Conservation (phyloP, 2,797 vertebrate species). For the Gymnodraco acuticeps region DNA sequence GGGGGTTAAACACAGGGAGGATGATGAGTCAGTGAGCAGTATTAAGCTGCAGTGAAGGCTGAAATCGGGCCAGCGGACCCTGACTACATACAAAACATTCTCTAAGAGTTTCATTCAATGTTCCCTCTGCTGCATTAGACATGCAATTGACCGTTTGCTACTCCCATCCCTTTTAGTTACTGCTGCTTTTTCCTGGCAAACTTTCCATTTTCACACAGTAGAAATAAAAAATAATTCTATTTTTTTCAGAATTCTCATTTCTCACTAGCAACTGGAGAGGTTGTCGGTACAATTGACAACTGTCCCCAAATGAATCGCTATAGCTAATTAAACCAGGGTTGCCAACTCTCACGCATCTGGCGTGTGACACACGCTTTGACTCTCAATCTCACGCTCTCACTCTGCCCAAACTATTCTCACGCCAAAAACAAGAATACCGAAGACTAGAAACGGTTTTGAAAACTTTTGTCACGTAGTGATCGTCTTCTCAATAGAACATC, state of each 20-base stretch:
- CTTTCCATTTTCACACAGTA: background rate
- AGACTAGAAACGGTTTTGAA: too few relatives aligned
- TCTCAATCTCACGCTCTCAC: too few relatives aligned
- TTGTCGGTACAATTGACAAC: background rate
- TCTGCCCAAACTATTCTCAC: too few relatives aligned
- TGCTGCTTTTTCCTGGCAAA: background rate
- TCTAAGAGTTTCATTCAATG: background rate
- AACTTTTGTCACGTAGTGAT: too few relatives aligned
- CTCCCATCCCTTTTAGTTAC: background rate
- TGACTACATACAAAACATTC: slow-evolving; percentile 1
- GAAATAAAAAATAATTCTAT: background rate
- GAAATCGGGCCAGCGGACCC: background rate
- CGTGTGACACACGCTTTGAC: too few relatives aligned
- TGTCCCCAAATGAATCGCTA: background rate
- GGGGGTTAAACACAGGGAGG: background rate
- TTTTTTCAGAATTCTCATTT: background rate
- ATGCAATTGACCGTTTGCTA: background rate
- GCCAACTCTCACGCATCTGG: too few relatives aligned
- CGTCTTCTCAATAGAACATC: too few relatives aligned
- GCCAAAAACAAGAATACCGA: too few relatives aligned
- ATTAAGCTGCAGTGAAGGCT: slow-evolving; percentile 2
- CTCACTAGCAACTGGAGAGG: background rate
- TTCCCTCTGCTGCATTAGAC: background rate
- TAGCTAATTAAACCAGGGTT: background rate
- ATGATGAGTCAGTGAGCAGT: slow-evolving; percentile 31